Base-by-base conservation (phyloP, 2,797 vertebrate genomes). In the Perodicticus potto region DNA sequence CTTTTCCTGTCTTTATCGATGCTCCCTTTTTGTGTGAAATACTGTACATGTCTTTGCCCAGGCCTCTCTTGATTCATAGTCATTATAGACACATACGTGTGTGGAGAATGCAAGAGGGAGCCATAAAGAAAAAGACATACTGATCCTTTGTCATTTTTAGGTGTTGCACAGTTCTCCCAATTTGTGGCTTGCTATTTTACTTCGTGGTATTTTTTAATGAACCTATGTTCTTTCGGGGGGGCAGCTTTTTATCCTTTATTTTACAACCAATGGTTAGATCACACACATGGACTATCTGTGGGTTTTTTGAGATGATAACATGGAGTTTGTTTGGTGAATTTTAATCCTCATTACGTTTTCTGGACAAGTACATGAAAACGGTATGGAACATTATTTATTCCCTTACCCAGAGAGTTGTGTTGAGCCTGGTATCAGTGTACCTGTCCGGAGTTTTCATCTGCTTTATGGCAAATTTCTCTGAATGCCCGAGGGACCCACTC, bases 121-220 rank as follows among this genome's bases (percentile, higher is more conserved):
- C 12, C n/a, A 40, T 10, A 37, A 27, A 29, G 40, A 82, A 13
- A 70, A 12, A 37, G 9, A 89, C 40, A 91, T 3, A 40, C 5
- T 20, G 43, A 57, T 78, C 20, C 25, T 20, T 81, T 49, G 11
- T 87, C 23, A 8, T 1, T 90, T 89, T 92, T 76, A 81, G 69
- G 10, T 82, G 11, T 92, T 77, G n/a, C 67, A 84, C 57, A 91
- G 8, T 13, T 59, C 76, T 88, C 40, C 29, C n/a, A 29, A 57
- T 73, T 92, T 92, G 17, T 90, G 32, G 13, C 55, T 92, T 96
- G 23, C 7, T 34, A 72, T 92, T 94, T 91, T 3, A 61, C n/a
- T 74, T 76, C 88, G 59, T 67, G 45, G 9, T 85, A 40, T 59
- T 65, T 85, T 95, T n/a, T 43, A 90, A 65, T 77, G n/a, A 87